Base-by-base conservation (phyloP, 1,140 invertebrate species). In the Thaumetopoea pityocampa region DNA sequence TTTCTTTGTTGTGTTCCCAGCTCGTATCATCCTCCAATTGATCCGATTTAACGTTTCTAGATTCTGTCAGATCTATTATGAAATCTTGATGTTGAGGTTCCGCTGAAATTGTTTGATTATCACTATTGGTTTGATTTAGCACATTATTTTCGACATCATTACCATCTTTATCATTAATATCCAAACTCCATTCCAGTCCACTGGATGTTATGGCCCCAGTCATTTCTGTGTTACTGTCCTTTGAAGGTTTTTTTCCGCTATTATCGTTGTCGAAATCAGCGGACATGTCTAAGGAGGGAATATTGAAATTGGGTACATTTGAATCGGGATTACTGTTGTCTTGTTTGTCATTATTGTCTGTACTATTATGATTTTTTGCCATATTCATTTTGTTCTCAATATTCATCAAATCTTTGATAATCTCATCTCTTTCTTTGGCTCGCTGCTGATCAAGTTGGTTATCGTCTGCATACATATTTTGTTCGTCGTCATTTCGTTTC, bases 341-440 rank as follows among this genome's bases (percentile, higher is more conserved):
- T 26, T 49, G 22, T 28, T n/a, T n/a, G n/a, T 63, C 51, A 30
- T 51, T 35, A 2, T 50, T 32, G 15, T 22, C 6, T 18, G 18
- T 24, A 6, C 14, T 19, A 29, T 38, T 36, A 30, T 40, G 50
- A 5, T 46, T 46, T 14, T 56, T 46, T 8, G 23, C 27, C 11
- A 61, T 47, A 19, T 51, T 58, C 35, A 74, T 78, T 40, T 69
- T 78, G 11, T 51, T 67, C 49, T 81, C 79, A 28, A 83, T 73
- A 37, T 79, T 76, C 53, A 84, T 70, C 37, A 81, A 51, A 50
- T 81, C 77, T 54, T 78, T 73, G 37, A 83, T 84, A 8, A 84
- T 78, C 54, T 80, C 73, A 24, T 76, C 70, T 45, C 66, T 60
- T 38, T 77, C 77, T 27, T 67, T 50, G 24, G 56, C 50, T 37